Conservation (phyloP, 2,797 vertebrate genomes). For the Zenarchopterus dispar region DNA sequence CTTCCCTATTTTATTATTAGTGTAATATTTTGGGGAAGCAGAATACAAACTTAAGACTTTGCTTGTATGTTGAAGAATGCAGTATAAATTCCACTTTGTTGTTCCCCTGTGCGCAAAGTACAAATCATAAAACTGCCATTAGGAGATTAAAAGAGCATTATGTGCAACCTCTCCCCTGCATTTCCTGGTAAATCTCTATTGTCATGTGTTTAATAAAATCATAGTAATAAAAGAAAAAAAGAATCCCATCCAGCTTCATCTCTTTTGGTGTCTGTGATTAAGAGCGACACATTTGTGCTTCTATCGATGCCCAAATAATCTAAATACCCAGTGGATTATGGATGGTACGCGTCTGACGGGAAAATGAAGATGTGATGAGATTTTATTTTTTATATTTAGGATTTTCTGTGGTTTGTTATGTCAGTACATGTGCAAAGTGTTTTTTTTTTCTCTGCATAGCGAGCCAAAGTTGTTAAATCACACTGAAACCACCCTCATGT, state of each 20-base stretch:
- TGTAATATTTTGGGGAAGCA: no score
- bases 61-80: no score
- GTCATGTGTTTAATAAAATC: slow-evolving; percentile 7
- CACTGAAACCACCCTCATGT: neutral
- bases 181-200: neutral
- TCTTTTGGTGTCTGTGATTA: neutral
- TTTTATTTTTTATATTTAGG: no score
- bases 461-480: neutral
- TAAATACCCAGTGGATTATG: no score
- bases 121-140: no score
- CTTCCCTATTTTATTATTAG: no score
- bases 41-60: no score
- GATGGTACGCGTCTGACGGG: neutral
- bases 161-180: neutral
- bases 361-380: neutral
- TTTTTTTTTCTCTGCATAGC: neutral
- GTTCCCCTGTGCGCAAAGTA: no score
- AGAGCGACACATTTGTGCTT: neutral
- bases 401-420: neutral
- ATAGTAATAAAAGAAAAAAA: neutral
- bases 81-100: no score
- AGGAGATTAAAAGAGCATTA: neutral
- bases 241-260: neutral
- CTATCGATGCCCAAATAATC: neutral
- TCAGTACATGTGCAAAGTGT: neutral